Conservation (phyloP, 2,797 vertebrate species). For the Phataginus tetradactyla region DNA sequence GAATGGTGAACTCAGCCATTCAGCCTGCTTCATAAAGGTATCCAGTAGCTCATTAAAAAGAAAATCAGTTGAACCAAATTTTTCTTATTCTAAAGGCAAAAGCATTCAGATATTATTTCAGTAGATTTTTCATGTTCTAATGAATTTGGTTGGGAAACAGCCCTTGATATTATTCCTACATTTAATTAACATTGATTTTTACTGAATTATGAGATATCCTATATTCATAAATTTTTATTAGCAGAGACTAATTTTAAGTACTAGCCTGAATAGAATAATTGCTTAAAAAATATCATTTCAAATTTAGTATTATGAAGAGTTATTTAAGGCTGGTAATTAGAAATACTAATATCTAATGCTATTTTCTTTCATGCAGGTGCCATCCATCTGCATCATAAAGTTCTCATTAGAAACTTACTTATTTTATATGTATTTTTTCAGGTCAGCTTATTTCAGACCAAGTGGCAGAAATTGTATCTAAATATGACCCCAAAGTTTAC, state of each 20-base stretch:
- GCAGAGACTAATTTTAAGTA: background rate
- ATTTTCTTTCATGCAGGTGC: background rate
- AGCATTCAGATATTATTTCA: background rate
- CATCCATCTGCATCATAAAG: background rate
- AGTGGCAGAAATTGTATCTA: slow-evolving; percentile 92
- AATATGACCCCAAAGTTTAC: slow-evolving; percentile 81
- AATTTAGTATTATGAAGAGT: background rate
- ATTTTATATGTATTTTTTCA: slow-evolving; percentile 38
- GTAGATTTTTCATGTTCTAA: background rate
- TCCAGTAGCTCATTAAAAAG: background rate
- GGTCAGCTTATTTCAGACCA: slow-evolving; percentile 97
- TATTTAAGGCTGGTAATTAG: background rate
- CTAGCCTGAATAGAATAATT: background rate
- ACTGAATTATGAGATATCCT: background rate
- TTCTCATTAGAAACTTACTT: background rate
- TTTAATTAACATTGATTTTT: background rate
- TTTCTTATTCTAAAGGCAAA: background rate
- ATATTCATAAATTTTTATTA: background rate
- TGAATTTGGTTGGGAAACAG: background rate
- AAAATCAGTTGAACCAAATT: background rate
- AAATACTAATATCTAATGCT: background rate
- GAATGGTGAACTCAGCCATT: background rate
- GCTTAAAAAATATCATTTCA: background rate
- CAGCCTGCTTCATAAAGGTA: background rate
- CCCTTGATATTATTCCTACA: background rate